Percentiles rank a stretch among this genome's conserved stretches.
Evolutionary conservation across 2,888 invertebrate species (phyloP).

Genomic region (Monopis laevigella): DNA sequence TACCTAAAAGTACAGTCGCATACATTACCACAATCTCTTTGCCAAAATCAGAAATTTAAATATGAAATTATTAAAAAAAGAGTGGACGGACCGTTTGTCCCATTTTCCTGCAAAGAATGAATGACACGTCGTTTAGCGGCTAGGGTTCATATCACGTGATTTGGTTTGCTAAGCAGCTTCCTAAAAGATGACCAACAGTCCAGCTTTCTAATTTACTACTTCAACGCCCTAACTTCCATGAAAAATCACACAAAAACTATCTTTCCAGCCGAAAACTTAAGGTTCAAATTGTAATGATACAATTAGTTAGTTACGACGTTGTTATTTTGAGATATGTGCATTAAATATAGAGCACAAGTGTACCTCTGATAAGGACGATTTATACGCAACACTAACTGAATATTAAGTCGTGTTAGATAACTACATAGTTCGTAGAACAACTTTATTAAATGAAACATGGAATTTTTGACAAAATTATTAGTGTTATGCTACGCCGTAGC

Average conservation of each 20-base stretch:
- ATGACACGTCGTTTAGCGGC: conserved; percentile 9
- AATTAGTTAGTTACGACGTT: not conserved
- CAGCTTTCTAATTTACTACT: too few species aligned
- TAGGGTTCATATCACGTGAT: conserved; percentile 10
- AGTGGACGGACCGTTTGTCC: too few species aligned
- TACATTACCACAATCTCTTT: too few species aligned
- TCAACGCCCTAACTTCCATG: not conserved
- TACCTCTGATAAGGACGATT: conserved; percentile 9
- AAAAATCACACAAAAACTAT: not conserved
- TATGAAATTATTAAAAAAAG: too few species aligned
- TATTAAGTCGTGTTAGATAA: conserved; percentile 6
- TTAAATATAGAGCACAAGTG: conserved; percentile 9
- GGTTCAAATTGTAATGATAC: not conserved
- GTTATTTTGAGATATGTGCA: not conserved
- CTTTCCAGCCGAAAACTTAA: not conserved
- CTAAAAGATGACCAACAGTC: conserved; percentile 9
- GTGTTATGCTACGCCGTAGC: too few species aligned
- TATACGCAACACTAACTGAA: conserved; percentile 10
- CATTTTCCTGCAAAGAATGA: too few species aligned
- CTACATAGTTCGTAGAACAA: too few species aligned
- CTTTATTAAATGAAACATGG: too few species aligned
- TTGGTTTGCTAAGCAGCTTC: conserved; percentile 10
- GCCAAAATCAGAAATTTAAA: too few species aligned
- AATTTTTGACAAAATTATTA: too few species aligned
- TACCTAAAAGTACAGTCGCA: too few species aligned